Conservation (phyloP, 2,888 invertebrate genomes). For the Ceriagrion tenellum region DNA sequence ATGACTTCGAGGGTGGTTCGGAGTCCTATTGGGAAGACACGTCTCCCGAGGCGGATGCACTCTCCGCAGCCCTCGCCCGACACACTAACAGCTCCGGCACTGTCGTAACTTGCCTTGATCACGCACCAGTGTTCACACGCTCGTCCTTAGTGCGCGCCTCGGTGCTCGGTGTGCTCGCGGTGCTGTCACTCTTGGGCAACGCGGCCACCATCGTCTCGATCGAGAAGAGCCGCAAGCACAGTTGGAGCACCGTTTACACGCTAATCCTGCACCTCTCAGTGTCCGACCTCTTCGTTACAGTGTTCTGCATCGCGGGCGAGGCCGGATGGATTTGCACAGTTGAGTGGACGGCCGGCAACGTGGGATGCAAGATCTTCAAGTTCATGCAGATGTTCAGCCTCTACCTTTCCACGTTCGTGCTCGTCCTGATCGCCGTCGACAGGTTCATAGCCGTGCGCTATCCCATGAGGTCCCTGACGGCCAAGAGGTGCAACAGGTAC, state of each 20-base stretch:
- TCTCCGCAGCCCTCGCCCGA: not conserved
- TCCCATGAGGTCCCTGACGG: constrained; percentile 85
- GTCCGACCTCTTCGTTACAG: constrained; percentile 89
- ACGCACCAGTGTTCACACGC: constrained; percentile 85
- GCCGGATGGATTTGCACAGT: constrained; percentile 90
- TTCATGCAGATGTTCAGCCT: constrained; percentile 90
- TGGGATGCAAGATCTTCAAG: constrained; percentile 89
- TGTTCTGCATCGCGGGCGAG: constrained; percentile 90
- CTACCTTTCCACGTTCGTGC: constrained; percentile 89
- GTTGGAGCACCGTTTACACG: constrained; percentile 80
- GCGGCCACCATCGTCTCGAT: constrained; percentile 88
- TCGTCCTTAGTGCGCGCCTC: constrained; percentile 84
- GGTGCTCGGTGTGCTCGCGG: constrained; percentile 85
- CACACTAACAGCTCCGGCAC: constrained; percentile 35
- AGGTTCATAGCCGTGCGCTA: constrained; percentile 90
- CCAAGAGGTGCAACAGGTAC: constrained; percentile 84
- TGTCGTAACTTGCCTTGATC: constrained; percentile 79
- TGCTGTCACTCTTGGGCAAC: constrained; percentile 87
- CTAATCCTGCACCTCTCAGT: constrained; percentile 90
- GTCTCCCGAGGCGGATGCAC: not conserved
- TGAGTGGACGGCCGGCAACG: constrained; percentile 89
- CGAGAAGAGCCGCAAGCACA: constrained; percentile 80
- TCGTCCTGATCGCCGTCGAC: constrained; percentile 90
- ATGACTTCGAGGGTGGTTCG: not conserved
- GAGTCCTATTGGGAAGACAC: not conserved